Conservation (phyloP, 2,797 vertebrate species). For the Paramormyrops hopkinsi region DNA sequence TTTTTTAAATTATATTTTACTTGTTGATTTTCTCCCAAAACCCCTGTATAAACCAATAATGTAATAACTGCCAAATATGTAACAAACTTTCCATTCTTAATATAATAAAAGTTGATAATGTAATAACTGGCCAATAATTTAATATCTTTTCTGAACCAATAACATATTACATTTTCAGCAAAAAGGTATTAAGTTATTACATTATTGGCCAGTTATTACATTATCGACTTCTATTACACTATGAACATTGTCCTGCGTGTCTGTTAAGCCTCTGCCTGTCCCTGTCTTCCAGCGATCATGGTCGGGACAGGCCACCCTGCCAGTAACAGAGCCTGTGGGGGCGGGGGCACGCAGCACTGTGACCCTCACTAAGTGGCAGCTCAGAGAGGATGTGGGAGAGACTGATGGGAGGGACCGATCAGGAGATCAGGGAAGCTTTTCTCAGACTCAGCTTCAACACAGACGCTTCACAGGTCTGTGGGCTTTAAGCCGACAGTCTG, state of each 20-base stretch:
- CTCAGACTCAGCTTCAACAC: conserved; percentile 75
- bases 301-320: conserved; percentile 79
- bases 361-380: conserved; percentile 73
- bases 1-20: not conserved
- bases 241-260: not conserved
- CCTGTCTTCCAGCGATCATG: conserved; percentile 57
- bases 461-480: not conserved
- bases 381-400: conserved; percentile 67
- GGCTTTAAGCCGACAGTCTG: not conserved
- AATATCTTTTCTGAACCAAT: too few species aligned
- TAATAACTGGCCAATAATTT: too few species aligned
- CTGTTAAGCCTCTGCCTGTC: not conserved
- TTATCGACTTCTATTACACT: too few species aligned
- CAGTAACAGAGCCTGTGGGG: conserved; percentile 48
- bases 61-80: not conserved
- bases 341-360: conserved; percentile 44
- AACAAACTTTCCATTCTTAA: not conserved
- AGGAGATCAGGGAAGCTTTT: conserved; percentile 67
- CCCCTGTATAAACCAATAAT: not conserved
- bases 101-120: not conserved
- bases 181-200: too few species aligned
- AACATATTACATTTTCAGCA: too few species aligned
- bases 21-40: not conserved
- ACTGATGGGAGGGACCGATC: conserved; percentile 41
- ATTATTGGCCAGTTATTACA: too few species aligned